phyloP scores from a whole-genome alignment of 1,140 invertebrate species.

The Pinna nobilis region DNA sequence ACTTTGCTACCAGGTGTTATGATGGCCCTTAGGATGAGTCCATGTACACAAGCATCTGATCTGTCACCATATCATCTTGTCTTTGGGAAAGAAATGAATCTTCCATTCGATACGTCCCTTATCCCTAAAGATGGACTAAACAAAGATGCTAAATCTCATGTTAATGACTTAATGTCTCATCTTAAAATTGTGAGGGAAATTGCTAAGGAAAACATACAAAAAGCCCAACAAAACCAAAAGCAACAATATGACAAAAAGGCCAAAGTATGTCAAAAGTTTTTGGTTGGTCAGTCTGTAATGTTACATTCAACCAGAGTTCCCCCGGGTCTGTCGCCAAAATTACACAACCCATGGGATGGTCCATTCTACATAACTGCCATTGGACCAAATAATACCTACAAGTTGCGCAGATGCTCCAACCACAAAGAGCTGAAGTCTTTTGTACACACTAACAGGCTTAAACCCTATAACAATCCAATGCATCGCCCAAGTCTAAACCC shows the following conservation, averaged over 20 bases:
- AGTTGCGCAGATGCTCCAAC: slow-evolving; percentile 2
- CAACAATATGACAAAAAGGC: slow-evolving; percentile 9
- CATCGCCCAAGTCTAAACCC: neutral
- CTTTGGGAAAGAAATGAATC: slow-evolving; percentile 36
- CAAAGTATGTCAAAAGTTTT: slow-evolving; percentile 17
- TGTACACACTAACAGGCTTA: slow-evolving; percentile 23
- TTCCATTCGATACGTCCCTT: slow-evolving; percentile 15
- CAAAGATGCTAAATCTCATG: slow-evolving; percentile 13
- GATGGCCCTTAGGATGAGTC: slow-evolving; percentile 30
- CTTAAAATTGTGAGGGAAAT: slow-evolving; percentile 4
- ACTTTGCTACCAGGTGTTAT: slow-evolving; percentile 30
- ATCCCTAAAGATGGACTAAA: slow-evolving; percentile 2
- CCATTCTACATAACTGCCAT: slow-evolving; percentile 27
- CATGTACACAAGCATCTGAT: slow-evolving; percentile 31
- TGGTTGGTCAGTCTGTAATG: slow-evolving; percentile 25
- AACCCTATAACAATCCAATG: slow-evolving; percentile 3
- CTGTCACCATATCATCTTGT: slow-evolving; percentile 31
- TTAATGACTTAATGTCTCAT: slow-evolving; percentile 5
- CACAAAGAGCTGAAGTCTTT: slow-evolving; percentile 3
- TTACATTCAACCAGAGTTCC: slow-evolving; percentile 1
- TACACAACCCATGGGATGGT: slow-evolving; percentile 19
- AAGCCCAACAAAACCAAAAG: slow-evolving; percentile 4
- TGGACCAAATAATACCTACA: slow-evolving; percentile 30
- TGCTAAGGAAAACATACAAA: neutral
- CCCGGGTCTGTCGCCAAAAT: slow-evolving; percentile 30